Evolutionary conservation across 2,797 vertebrate genomes (phyloP).

Genomic region (Manis pentadactyla): DNA sequence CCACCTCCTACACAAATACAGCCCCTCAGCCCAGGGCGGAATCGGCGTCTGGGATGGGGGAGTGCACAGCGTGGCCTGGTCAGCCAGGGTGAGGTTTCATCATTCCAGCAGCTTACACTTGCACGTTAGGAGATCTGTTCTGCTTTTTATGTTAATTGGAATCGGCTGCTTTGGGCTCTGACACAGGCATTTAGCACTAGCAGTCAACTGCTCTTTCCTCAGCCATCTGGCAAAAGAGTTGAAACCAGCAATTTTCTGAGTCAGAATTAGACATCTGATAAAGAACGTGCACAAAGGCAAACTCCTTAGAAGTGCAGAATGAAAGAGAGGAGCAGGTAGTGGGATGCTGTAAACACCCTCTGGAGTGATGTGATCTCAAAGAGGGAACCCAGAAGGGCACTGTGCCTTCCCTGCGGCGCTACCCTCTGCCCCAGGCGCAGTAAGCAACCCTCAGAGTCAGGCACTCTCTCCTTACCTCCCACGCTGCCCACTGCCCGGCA

Average conservation of each 20-base stretch:
- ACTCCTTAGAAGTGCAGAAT: constrained; percentile 46
- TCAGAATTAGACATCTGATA: constrained; percentile 85
- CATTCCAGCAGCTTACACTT: constrained; percentile 61
- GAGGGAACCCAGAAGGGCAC: neutral
- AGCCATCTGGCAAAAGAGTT: constrained; percentile 87
- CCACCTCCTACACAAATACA: neutral
- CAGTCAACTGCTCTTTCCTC: constrained; percentile 85
- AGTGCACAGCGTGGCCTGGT: constrained; percentile 29
- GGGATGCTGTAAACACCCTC: neutral
- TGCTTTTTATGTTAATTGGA: constrained; percentile 84
- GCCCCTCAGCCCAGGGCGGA: neutral
- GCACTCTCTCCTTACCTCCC: neutral
- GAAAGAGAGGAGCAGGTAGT: constrained; percentile 64
- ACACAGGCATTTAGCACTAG: constrained; percentile 83
- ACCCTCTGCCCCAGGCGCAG: neutral
- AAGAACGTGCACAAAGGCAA: constrained; percentile 79
- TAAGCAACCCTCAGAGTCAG: neutral
- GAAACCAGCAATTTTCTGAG: constrained; percentile 86
- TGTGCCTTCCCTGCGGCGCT: neutral
- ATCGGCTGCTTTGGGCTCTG: constrained; percentile 82
- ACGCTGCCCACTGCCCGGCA: neutral
- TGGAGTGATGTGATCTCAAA: neutral
- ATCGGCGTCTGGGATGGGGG: neutral
- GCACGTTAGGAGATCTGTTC: constrained; percentile 72
- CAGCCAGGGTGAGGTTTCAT: constrained; percentile 59